Evolutionary conservation across 2,797 vertebrate species (phyloP), one percentile per base, ranked within the genome.

Genomic region (Sebastes miniatus): DNA sequence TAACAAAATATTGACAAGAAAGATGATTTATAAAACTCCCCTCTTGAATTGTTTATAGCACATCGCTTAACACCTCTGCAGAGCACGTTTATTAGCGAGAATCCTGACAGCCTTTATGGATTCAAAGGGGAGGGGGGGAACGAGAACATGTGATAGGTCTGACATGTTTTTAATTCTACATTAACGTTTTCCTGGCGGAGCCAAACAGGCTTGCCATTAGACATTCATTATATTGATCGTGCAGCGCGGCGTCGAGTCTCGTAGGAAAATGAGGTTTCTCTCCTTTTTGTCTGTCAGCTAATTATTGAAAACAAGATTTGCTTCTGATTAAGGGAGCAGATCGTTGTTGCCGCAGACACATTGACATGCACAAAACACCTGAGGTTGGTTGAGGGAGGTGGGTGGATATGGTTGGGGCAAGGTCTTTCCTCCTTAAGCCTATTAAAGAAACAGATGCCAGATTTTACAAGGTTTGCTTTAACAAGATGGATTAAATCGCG

Each of bases 291-390:
- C 83, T 87, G 88, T 89, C 91, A 86, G 92, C 89, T 95, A 95
- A 95, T 96, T 95, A 95, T 95, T 91, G 91, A 94, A 95, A 96
- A 95, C 77, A 87, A 94, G 93, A 95, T 95, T 95, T 94, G 83
- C 81, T 69, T 89, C 86, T 95, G 93, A 95, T 96, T 95, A 95
- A 91, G 84, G 84, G 68, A 84, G 87, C 76, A 62, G 90, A 91
- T 93, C 79, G 75, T 92, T 94, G 88, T 83, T 69, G 61, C 87
- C 72, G 79, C 85, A 91, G 88, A 88, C 87, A 89, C 88, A 87
- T 83, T 82, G 88, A 92, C 89, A 87, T 85, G 85, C 84, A 83
- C 79, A 78, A 88, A 92, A 83, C 94, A 93, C 91, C 90, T 89
- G 85, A 88, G 91, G 90, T 92, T 83, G 90, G 83, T 54, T 34